These are phyloP conservation scores for Drosophila vallismaia DNA, from an alignment of 2,888 invertebrate genomes.

Conservation along the genomic window DNA sequence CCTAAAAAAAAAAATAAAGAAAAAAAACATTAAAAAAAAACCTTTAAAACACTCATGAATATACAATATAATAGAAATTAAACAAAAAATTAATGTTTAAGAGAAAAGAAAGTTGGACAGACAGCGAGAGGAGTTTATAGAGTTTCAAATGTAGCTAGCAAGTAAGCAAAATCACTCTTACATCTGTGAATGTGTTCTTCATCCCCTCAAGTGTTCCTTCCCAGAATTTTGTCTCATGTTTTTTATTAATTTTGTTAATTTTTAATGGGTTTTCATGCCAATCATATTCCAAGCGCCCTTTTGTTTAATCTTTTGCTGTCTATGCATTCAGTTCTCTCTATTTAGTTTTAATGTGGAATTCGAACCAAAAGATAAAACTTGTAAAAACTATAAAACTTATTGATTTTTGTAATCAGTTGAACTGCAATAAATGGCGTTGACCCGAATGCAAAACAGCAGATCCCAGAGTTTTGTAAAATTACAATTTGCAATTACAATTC, in stretches of 20 bases:
- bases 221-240: constrained; percentile 29
- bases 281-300: constrained; percentile 28
- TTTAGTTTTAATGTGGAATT: constrained; percentile 29
- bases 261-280: constrained; percentile 28
- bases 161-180: constrained; percentile 55
- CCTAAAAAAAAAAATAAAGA: constrained; percentile 14
- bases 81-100: constrained; percentile 48
- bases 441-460: constrained; percentile 71
- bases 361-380: constrained; percentile 12
- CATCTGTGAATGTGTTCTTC: constrained; percentile 6
- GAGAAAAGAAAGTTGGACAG: constrained; percentile 6
- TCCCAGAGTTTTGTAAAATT: constrained; percentile 28
- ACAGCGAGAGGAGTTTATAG: constrained; percentile 33
- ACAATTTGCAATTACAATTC: constrained; percentile 36
- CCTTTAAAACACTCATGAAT: constrained; percentile 20
- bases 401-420: constrained; percentile 55
- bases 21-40: constrained; percentile 15
- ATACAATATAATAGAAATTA: constrained; percentile 48
- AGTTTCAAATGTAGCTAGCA: constrained; percentile 59
- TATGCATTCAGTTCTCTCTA: constrained; percentile 61
- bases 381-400: constrained; percentile 33
- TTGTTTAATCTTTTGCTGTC: constrained; percentile 58
- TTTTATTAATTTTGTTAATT: constrained; percentile 34
- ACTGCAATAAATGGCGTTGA: constrained; percentile 71
- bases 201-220: constrained; percentile 34